Evolutionary conservation across 2,888 invertebrate genomes (phyloP).

Genomic region (Pandemis corylana): DNA sequence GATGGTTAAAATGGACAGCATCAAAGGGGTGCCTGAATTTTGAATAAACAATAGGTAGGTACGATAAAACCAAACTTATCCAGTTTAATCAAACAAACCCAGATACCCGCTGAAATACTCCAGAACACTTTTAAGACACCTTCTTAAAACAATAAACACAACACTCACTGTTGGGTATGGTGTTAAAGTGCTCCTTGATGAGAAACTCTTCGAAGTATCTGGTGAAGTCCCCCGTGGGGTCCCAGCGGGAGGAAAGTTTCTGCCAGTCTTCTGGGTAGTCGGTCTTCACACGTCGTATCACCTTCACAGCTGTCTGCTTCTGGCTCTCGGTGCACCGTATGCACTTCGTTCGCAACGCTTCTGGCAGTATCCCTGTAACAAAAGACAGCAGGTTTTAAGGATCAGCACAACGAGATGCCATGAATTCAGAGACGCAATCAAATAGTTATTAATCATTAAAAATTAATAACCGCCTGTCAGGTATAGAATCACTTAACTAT

Average conservation of each 20-base stretch:
- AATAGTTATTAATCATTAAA: not conserved
- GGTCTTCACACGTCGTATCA: slow-evolving; percentile 86
- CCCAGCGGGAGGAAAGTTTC: slow-evolving; percentile 87
- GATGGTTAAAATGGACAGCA: too few species aligned
- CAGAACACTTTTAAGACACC: too few species aligned
- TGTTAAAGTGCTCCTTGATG: slow-evolving; percentile 71
- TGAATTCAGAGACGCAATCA: not conserved
- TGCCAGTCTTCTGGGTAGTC: slow-evolving; percentile 89
- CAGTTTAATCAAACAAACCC: too few species aligned
- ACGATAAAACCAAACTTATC: too few species aligned
- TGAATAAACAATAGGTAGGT: too few species aligned
- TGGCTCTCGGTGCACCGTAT: slow-evolving; percentile 87
- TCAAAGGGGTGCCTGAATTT: too few species aligned
- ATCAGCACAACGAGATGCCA: not conserved
- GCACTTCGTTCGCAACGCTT: slow-evolving; percentile 88
- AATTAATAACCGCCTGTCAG: not conserved
- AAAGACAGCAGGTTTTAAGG: slow-evolving; percentile 26
- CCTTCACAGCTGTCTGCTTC: slow-evolving; percentile 87
- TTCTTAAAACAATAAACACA: too few species aligned
- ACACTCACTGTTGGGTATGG: slow-evolving; percentile 58
- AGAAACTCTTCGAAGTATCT: slow-evolving; percentile 77
- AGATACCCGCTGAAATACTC: too few species aligned
- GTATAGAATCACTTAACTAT: not conserved
- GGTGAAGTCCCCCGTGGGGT: slow-evolving; percentile 87
- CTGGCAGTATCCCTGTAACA: slow-evolving; percentile 87